Evolutionary conservation across 1,140 invertebrate species (phyloP), one percentile per base, ranked within the genome.

Genomic region (Psix sp.): DNA sequence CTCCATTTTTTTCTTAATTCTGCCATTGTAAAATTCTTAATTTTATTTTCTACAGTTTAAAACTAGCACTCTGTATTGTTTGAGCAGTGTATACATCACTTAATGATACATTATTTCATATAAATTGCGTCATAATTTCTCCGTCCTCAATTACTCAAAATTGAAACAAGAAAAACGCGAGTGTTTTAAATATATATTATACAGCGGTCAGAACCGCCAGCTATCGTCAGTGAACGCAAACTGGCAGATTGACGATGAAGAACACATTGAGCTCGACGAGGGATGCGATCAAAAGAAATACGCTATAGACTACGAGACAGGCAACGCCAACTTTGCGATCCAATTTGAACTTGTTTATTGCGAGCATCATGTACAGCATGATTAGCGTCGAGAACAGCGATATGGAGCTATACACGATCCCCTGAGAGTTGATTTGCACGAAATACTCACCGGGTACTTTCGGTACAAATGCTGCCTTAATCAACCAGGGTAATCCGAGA

Each of bases 211-310:
- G n/a, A 17, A 59, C 60, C 56, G 54, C 63, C 11, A 59, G 60
- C 54, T 62, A 77, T 77, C 63, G 62, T 82, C 77, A 86, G 54
- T 86, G 78, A 63, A 63, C 48, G 54, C 94, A 96, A 21, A 91
- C 92, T 9, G 94, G 94, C 56, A 94, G 84, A 88, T 95, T 95
- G 24, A 95, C 94, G 6, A 88, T 85, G 82, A 95, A 95, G 87
- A 96, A 95, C n/a, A 94, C 90, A 83, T 95, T 95, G 40, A 96
- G 88, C 85, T 96, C 94, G 65, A 96, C 92, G 16, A 96, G 87
- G 29, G 92, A 92, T 35, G 94, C 94, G 56, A 96, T 88, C 31
- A 92, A 84, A 40, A 96, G 87, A 82, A 95, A 96, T 16, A 92
- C 88, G 35, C 89, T 84, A 84, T 96, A 96, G 82, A 94, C 91